Evolutionary conservation across 1,140 invertebrate species (phyloP).

Genomic region (Venustaconcha ellipsiformis): DNA sequence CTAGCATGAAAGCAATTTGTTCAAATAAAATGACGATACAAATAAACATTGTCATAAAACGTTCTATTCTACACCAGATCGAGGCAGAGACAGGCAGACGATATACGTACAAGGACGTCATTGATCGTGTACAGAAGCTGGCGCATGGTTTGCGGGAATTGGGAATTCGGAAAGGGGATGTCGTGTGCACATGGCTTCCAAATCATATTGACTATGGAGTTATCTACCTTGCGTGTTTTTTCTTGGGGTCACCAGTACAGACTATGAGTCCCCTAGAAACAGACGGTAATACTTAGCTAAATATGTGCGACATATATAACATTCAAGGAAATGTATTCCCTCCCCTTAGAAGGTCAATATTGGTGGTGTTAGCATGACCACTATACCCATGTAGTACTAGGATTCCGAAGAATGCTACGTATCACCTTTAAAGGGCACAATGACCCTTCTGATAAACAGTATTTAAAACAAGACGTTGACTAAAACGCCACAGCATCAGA

Average conservation of each 20-base stretch:
- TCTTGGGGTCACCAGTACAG: slow-evolving; percentile 13
- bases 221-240: slow-evolving; percentile 4
- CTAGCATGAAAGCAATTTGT: background rate
- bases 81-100: slow-evolving; percentile 5
- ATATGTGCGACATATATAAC: no score
- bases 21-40: background rate
- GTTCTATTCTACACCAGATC: background rate
- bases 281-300: slow-evolving; percentile 4
- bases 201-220: slow-evolving; percentile 19
- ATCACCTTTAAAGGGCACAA: no score
- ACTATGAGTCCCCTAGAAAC: slow-evolving; percentile 14
- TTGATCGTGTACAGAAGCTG: slow-evolving; percentile 10
- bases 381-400: no score
- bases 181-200: slow-evolving; percentile 9
- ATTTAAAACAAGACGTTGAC: no score
- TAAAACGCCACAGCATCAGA: no score
- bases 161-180: slow-evolving; percentile 11
- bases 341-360: no score
- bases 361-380: no score
- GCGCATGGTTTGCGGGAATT: slow-evolving; percentile 1
- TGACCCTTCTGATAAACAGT: no score
- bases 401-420: no score
- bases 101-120: slow-evolving; percentile 7
- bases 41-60: background rate
- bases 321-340: no score